A percentile compares a stretch with the other conserved stretches of the same genome.
Evolutionary conservation across 2,113 vertebrate species (phyloP).

Genomic region (Sciurus niger): DNA sequence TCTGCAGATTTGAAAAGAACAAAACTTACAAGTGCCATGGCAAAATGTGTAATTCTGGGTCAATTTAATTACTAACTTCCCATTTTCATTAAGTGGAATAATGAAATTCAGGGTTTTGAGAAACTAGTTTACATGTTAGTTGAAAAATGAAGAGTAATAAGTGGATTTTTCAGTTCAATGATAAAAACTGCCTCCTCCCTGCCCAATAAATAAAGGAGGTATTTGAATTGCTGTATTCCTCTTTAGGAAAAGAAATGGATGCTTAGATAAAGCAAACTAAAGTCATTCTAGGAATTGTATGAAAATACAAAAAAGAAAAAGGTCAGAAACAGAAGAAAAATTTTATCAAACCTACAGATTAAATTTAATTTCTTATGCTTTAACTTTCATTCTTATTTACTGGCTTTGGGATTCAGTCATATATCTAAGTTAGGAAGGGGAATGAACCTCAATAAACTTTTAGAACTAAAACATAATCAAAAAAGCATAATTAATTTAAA

Average conservation of each 20-base stretch:
- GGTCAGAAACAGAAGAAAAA: neutral
- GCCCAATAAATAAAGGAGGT: neutral
- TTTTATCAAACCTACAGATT: neutral
- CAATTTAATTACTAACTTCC: neutral
- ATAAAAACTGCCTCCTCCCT: neutral
- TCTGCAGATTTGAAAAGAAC: neutral
- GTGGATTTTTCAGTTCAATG: neutral
- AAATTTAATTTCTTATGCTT: neutral
- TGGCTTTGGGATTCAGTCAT: neutral
- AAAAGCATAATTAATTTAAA: neutral
- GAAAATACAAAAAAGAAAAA: neutral
- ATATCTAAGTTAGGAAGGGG: neutral
- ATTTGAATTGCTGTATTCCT: neutral
- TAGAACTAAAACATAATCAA: constrained; percentile 16
- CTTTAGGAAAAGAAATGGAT: neutral
- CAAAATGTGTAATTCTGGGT: neutral
- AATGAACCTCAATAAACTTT: neutral
- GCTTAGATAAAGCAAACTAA: neutral
- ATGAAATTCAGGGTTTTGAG: neutral
- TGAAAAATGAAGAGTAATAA: neutral
- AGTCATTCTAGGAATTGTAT: neutral
- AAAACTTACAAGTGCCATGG: neutral
- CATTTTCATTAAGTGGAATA: neutral
- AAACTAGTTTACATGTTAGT: neutral
- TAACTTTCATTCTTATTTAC: neutral